Evolutionary conservation across 2,888 invertebrate genomes (phyloP), one percentile per base, ranked within the genome.

Genomic region (Plebejus anna): DNA sequence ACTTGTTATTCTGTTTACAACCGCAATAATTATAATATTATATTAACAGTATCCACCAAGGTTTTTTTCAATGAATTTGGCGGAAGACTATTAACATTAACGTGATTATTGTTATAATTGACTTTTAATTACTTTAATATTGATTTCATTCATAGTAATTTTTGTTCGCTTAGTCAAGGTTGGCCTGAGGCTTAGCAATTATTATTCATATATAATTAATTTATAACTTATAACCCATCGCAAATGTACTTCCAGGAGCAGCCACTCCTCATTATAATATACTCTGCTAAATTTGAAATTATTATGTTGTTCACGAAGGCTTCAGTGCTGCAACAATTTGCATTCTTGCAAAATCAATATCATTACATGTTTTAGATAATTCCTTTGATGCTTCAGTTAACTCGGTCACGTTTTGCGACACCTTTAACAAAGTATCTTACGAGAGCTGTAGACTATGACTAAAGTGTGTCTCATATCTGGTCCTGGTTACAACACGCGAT

Each of bases 401-500:
- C 22, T 7, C 9, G 7, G 2, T 2, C 59, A 59, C 3, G 9
- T 59, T 59, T 59, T 59, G 59, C 59, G 16, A 59, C 16, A 59
- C 59, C 9, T 59, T 16, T 55, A 55, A 28, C 61, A 28, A 4
- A 32, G 16, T 66, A 32, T 16, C 32, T 66, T 32, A 66, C 13
- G 36, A 66, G 66, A 59, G 59, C 32, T 61, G 22, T 59, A 3
- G 32, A 28, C 4, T 61, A 42, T 75, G 28, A 61, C 66, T 75
- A 72, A 72, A 47, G 72, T 47, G 76, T 72, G 77, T 73, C 75
- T 77, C 78, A 75, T 78, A 78, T 78, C 78, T 77, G 76, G 75
- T 70, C 47, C 61, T n/a, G 28, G 71, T 78, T 77, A 59, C 77
- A 57, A 78, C 79, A 79, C 76, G 77, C 76, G 71, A 75, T 78